phyloP scores from a whole-genome alignment of 2,888 invertebrate genomes.

The Dryococelus australis region DNA sequence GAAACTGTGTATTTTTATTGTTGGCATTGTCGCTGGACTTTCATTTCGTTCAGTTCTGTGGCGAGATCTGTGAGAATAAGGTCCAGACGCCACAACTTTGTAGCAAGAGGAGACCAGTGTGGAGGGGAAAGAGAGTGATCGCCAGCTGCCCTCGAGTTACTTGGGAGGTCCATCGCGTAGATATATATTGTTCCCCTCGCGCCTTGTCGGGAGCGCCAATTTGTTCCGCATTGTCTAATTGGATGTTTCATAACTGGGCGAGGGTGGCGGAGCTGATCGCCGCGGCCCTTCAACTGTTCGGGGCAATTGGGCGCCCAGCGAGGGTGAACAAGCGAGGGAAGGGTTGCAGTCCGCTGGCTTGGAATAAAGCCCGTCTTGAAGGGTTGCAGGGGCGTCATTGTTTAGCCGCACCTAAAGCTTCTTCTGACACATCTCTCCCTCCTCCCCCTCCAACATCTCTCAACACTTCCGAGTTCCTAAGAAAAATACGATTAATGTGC shows the following conservation, averaged over 20 bases:
- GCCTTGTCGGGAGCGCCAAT: not conserved
- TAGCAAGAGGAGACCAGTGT: too few relatives aligned
- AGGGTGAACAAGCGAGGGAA: constrained; percentile 11
- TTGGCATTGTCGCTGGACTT: too few relatives aligned
- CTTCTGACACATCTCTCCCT: not conserved
- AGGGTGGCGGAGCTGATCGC: not conserved
- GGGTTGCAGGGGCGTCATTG: not conserved
- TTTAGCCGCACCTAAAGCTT: not conserved
- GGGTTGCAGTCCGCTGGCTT: not conserved
- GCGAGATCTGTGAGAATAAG: too few relatives aligned
- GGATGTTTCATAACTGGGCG: not conserved
- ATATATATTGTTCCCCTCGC: not conserved
- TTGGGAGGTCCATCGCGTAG: not conserved
- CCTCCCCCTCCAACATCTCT: not conserved
- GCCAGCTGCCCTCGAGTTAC: not conserved
- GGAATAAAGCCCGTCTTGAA: not conserved
- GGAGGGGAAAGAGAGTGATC: too few relatives aligned
- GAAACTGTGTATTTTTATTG: too few relatives aligned
- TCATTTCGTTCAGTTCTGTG: too few relatives aligned
- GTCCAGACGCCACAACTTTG: too few relatives aligned
- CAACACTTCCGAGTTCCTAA: constrained; percentile 24
- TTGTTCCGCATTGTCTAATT: constrained; percentile 24
- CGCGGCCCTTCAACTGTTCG: not conserved
- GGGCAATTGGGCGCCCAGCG: constrained; percentile 23
- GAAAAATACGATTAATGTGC: not conserved